Base-by-base conservation (phyloP, 1,140 invertebrate genomes). In the Cherax quadricarinatus region DNA sequence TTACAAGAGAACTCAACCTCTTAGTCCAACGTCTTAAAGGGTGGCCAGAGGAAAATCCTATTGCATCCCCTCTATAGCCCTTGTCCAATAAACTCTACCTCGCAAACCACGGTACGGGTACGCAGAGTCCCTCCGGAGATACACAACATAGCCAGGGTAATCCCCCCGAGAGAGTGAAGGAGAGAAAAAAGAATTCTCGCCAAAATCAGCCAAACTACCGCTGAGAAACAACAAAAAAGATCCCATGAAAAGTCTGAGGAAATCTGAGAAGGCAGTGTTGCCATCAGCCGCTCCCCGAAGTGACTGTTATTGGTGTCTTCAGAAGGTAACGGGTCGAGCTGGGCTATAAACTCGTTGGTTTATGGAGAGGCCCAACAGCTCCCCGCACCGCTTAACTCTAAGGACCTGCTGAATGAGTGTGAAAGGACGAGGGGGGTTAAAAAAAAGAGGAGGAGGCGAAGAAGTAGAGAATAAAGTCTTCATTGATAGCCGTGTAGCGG, bases 261-360 rank as follows among this genome's bases (percentile, higher is more conserved):
- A 85, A 85, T 85, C 83, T 85, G 83, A 85, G 83, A 85, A 48
- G 30, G 83, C 10, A 24, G 57, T 48, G 60, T 53, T 81, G 79
- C 48, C 51, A 62, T 85, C 66, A 53, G 83, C 24, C 48, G 83
- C 83, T 70, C 60, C 30, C 53, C 82, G 53, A 84, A 70, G 83
- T 85, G 83, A 85, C 83, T 66, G 83, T 85, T 85, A 85, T 85
- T 85, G 83, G 83, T 85, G 83, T 85, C 83, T 85, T 85, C 83
- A 85, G 83, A 70, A 85, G 14, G 78, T 79, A 88, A 80, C 75
- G 75, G 75, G 86, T 48, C 30, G 57, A 24, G 51, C 86, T 30
- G 86, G 73, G 75, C 73, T 88, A 80, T 88, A 88, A 79, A 80
- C 4, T 57, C 66, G 18, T 62, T 18, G 49, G 73, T 57, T 78